Conservation (phyloP, 2,888 invertebrate species). For the Diaprepes abbreviatus region DNA sequence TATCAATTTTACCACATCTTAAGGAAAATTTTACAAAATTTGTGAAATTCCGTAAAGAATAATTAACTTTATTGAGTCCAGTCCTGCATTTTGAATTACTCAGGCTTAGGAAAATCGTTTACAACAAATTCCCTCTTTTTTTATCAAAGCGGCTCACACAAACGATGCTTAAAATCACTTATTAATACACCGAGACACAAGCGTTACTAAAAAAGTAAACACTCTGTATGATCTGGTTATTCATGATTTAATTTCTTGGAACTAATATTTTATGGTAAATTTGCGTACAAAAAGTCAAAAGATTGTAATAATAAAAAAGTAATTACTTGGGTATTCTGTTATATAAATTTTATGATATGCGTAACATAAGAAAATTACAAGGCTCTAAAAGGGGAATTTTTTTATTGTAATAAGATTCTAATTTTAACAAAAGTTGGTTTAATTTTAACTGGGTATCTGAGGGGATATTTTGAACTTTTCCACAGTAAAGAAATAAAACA, state of each 20-base stretch:
- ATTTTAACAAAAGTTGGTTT: too few species aligned
- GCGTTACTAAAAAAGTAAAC: conserved; percentile 19
- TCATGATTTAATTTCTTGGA: conserved; percentile 20
- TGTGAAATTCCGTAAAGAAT: too few species aligned
- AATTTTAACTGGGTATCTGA: too few species aligned
- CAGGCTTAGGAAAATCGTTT: too few species aligned
- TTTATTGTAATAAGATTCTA: neutral
- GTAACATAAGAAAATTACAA: neutral
- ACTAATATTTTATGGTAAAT: conserved; percentile 19
- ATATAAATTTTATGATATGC: neutral
- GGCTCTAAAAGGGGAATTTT: neutral
- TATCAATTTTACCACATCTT: too few species aligned
- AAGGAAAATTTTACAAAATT: too few species aligned
- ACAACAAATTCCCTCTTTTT: neutral
- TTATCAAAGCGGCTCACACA: neutral
- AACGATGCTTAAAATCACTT: conserved; percentile 13
- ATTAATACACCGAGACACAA: conserved; percentile 25
- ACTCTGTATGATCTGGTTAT: conserved; percentile 27
- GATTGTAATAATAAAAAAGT: conserved; percentile 3
- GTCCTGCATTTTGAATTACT: too few species aligned
- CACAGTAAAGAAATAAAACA: too few species aligned
- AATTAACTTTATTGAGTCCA: too few species aligned
- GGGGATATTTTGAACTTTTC: too few species aligned
- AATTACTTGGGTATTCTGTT: conserved; percentile 2
- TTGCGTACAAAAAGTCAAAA: conserved; percentile 1